A percentile compares a stretch with the other conserved stretches of the same genome.
Conservation (phyloP, 2,113 vertebrate species). For the Osmerus mordax region DNA sequence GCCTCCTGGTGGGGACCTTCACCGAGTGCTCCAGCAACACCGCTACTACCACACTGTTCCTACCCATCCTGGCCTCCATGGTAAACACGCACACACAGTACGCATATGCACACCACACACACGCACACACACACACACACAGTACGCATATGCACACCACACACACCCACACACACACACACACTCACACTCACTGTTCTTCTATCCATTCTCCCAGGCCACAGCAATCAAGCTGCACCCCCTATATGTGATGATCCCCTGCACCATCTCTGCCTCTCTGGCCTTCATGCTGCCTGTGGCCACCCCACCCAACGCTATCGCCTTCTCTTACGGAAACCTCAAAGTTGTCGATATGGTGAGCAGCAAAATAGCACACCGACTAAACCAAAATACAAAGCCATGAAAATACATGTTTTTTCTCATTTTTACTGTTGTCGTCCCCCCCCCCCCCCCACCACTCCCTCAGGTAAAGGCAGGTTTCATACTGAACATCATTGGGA, state of each 20-base stretch:
- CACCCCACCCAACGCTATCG: conserved; percentile 80
- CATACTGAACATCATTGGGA: conserved; percentile 82
- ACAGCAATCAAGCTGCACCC: conserved; percentile 74
- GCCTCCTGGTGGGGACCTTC: conserved; percentile 79
- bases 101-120: background rate
- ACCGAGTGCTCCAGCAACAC: conserved; percentile 93
- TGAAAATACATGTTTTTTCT: background rate
- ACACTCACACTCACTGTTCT: conserved; percentile 4
- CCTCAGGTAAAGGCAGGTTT: conserved; percentile 79
- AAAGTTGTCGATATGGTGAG: conserved; percentile 80
- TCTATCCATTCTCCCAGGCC: conserved; percentile 56
- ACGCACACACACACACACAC: background rate
- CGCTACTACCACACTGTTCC: conserved; percentile 88
- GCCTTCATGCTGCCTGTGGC: conserved; percentile 86
- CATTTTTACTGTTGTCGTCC: background rate
- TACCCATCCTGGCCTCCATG: conserved; percentile 91
- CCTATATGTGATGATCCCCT: conserved; percentile 80
- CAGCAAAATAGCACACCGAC: background rate
- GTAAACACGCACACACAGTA: conserved; percentile 59
- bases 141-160: background rate
- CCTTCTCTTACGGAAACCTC: conserved; percentile 79
- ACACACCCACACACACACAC: background rate
- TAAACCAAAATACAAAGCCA: background rate
- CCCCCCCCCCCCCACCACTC: no score
- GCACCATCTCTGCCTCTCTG: conserved; percentile 72